Evolutionary conservation across 2,113 vertebrate species (phyloP).

Genomic region (Saccopteryx leptura): DNA sequence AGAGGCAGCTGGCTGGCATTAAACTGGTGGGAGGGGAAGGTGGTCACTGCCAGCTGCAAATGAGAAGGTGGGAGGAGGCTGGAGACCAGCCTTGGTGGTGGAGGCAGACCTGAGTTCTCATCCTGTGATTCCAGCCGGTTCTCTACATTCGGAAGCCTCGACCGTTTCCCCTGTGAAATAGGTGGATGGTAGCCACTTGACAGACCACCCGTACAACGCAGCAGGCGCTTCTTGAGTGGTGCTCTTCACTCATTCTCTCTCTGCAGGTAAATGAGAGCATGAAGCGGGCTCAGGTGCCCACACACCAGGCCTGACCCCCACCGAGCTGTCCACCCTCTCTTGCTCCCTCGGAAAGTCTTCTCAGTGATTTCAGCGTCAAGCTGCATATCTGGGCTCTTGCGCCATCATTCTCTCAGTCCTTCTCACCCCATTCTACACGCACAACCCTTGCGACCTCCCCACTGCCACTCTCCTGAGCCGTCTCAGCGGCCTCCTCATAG

Average conservation of each 20-base stretch:
- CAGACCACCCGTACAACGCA: not conserved
- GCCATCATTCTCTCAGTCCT: accelerated
- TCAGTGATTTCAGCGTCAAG: not conserved
- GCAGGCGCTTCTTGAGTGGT: not conserved
- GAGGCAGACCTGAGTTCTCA: no score
- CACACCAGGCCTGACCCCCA: not conserved
- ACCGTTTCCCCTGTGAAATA: not conserved
- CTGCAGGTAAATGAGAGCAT: not conserved
- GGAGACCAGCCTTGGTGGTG: not conserved
- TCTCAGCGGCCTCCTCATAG: not conserved
- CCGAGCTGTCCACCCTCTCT: not conserved
- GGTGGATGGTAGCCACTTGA: not conserved
- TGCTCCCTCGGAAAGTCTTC: not conserved
- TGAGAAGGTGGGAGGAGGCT: not conserved
- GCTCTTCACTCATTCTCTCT: not conserved
- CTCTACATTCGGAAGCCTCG: not conserved
- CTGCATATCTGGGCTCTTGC: accelerated
- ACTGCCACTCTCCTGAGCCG: not conserved
- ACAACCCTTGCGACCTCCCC: not conserved
- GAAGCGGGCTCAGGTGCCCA: not conserved
- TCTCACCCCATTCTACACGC: not conserved
- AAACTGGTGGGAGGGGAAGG: not conserved
- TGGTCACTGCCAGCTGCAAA: not conserved
- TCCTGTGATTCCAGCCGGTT: not conserved
- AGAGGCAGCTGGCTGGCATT: not conserved